These are phyloP conservation scores for Antitype chi DNA, from an alignment of 2,888 invertebrate species.

Conservation along the genomic window DNA sequence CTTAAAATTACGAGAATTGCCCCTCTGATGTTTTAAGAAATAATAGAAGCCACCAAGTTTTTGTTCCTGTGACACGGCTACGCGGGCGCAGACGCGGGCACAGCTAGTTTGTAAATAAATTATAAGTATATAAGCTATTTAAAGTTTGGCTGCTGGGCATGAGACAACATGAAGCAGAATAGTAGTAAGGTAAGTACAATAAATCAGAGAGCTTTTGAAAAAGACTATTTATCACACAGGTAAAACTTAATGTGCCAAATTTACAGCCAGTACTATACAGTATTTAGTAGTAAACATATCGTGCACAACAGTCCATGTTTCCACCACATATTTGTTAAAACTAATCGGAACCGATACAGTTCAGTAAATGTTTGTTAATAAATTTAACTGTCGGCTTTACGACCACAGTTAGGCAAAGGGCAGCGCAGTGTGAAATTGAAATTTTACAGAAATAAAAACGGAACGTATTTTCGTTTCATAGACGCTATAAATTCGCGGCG, in stretches of 20 bases:
- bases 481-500: slow-evolving; percentile 79
- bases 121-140: neutral
- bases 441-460: slow-evolving; percentile 80
- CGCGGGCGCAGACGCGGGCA: too few relatives aligned
- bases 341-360: slow-evolving; percentile 38
- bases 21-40: too few relatives aligned
- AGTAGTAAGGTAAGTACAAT: neutral
- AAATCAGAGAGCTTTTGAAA: neutral
- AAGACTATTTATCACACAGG: neutral
- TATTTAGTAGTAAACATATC: slow-evolving; percentile 21
- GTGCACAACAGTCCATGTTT: slow-evolving; percentile 6
- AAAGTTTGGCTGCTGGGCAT: neutral
- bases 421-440: slow-evolving; percentile 84
- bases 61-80: too few relatives aligned
- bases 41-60: too few relatives aligned
- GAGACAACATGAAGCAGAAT: neutral
- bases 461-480: slow-evolving; percentile 78
- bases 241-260: neutral
- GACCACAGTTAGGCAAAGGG: slow-evolving; percentile 65
- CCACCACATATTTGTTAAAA: slow-evolving; percentile 33
- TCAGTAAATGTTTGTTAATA: slow-evolving; percentile 54
- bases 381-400: slow-evolving; percentile 66
- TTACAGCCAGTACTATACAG: neutral
- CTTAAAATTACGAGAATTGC: too few relatives aligned
- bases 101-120: slow-evolving; percentile 3